Evolutionary conservation across 2,113 vertebrate genomes (phyloP).

Genomic region (Brachirus orientalis): DNA sequence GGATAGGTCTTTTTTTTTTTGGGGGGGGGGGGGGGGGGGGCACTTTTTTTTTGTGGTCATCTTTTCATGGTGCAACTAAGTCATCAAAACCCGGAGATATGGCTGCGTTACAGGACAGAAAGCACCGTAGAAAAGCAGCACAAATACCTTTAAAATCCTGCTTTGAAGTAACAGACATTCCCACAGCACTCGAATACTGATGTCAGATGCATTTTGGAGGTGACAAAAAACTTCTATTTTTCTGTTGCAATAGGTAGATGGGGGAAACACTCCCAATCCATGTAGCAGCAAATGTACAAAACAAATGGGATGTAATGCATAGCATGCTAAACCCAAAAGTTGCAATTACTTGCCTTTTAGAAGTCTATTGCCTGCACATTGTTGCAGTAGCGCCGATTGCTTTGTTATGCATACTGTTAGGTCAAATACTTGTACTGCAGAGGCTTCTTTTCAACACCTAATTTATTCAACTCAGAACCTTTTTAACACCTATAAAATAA

Average conservation of each 20-base stretch:
- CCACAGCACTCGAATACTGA: conserved; percentile 62
- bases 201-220: conserved; percentile 61
- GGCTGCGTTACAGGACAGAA: background rate
- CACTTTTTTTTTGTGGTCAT: too few relatives aligned
- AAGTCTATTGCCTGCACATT: conserved; percentile 53
- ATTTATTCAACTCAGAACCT: conserved; percentile 9
- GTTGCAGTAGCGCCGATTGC: conserved; percentile 60
- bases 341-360: conserved; percentile 65
- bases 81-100: conserved; percentile 13
- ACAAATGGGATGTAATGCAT: conserved; percentile 51
- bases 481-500: too few relatives aligned
- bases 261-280: conserved; percentile 21
- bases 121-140: conserved; percentile 27
- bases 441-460: conserved; percentile 28
- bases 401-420: conserved; percentile 51
- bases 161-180: conserved; percentile 55
- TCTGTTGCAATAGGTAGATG: conserved; percentile 48
- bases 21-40: too few relatives aligned
- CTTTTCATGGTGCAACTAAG: too few relatives aligned
- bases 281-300: conserved; percentile 70
- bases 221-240: conserved; percentile 48
- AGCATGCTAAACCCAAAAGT: conserved; percentile 64
- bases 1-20: conserved; percentile 7
- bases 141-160: conserved; percentile 32
- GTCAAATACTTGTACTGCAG: conserved; percentile 26